Evolutionary conservation across 1,140 invertebrate species (phyloP).

Genomic region (Drosophila chauvacae): DNA sequence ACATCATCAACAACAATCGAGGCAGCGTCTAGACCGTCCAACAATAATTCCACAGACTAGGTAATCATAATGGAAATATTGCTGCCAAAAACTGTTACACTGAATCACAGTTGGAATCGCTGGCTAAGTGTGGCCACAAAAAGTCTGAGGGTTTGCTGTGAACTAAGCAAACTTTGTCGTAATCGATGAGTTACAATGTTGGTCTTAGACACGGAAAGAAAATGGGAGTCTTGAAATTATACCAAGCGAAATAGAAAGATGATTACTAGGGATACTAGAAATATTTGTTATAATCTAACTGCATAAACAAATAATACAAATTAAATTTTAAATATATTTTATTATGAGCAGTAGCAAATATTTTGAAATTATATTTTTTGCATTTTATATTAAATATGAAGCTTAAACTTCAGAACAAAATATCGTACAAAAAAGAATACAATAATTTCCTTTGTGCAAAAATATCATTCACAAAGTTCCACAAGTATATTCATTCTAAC

Average conservation of each 20-base stretch:
- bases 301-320: too few relatives aligned
- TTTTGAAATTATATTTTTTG: neutral
- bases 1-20: slow-evolving; percentile 67
- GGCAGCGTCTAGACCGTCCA: slow-evolving; percentile 52
- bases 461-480: neutral
- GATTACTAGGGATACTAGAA: too few relatives aligned
- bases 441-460: neutral
- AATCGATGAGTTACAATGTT: slow-evolving; percentile 22
- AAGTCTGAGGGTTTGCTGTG: neutral
- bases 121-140: slow-evolving; percentile 31
- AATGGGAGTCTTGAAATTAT: neutral
- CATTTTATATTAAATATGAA: neutral
- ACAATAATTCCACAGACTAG: slow-evolving; percentile 43
- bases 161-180: slow-evolving; percentile 4
- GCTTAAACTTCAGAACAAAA: too few relatives aligned
- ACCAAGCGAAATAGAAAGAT: neutral
- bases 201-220: neutral
- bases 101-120: slow-evolving; percentile 29
- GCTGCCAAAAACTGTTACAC: slow-evolving; percentile 41
- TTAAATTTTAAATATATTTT: too few relatives aligned
- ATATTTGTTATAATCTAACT: too few relatives aligned
- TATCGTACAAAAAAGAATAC: neutral
- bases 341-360: neutral
- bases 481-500: neutral
- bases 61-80: slow-evolving; percentile 66